Percentiles rank a stretch among this genome's conserved stretches.
phyloP scores from a whole-genome alignment of 2,888 invertebrate species.

The Dinocampus coccinellae region DNA sequence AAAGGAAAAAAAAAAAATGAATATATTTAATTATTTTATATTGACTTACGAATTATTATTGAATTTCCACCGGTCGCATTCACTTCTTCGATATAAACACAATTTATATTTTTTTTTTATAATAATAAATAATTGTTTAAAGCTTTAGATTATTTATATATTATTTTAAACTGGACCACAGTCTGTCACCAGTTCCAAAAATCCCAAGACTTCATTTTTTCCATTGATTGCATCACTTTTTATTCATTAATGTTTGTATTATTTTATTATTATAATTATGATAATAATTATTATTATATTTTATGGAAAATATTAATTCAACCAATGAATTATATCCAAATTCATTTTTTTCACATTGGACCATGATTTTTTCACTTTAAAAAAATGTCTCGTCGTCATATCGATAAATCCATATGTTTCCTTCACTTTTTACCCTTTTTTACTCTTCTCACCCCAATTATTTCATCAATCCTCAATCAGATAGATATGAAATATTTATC shows the following conservation, averaged over 20 bases:
- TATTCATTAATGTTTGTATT: background rate
- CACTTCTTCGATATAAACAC: constrained; percentile 8
- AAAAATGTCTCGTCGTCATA: background rate
- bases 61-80: background rate
- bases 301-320: background rate
- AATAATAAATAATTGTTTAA: no score
- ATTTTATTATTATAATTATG: no score
- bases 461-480: no score
- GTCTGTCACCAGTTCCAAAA: constrained; percentile 20
- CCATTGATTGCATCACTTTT: background rate
- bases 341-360: background rate
- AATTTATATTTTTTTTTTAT: no score
- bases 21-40: background rate
- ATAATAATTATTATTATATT: background rate
- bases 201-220: constrained; percentile 26
- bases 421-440: no score
- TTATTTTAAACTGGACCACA: no score
- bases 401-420: background rate
- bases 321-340: background rate
- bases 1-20: no score
- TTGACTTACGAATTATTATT: background rate
- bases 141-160: no score
- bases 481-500: background rate
- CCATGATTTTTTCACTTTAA: background rate
- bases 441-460: no score